Evolutionary conservation across 2,113 vertebrate species (phyloP).

Genomic region (Mesitornis unicolor): DNA sequence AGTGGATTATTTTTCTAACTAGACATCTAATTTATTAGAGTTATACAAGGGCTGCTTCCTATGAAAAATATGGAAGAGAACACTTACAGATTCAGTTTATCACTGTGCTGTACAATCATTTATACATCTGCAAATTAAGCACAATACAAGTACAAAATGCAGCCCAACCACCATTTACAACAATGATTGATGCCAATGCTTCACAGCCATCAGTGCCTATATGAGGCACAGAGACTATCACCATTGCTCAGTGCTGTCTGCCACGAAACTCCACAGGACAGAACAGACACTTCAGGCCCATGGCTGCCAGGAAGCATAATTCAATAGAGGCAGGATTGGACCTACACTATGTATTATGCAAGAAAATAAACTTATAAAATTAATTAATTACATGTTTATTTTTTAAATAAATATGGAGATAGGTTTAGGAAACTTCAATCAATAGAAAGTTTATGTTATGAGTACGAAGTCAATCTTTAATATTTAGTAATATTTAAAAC

Average conservation of each 20-base stretch:
- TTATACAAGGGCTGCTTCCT: background rate
- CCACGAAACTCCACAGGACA: background rate
- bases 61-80: constrained; percentile 1
- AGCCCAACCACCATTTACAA: background rate
- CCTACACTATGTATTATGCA: background rate
- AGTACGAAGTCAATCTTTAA: background rate
- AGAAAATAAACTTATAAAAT: background rate
- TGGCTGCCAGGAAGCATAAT: background rate
- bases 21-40: constrained; percentile 10
- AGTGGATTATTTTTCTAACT: background rate
- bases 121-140: background rate
- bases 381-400: background rate
- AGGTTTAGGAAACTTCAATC: background rate
- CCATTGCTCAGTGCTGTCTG: background rate
- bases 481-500: background rate
- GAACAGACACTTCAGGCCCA: background rate
- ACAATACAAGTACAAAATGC: background rate
- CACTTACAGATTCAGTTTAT: background rate
- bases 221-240: background rate
- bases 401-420: background rate
- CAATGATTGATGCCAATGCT: background rate
- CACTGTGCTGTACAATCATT: background rate
- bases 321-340: background rate
- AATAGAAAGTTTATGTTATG: background rate
- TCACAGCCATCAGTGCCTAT: background rate